Evolutionary conservation across 1,140 invertebrate species (phyloP), one percentile per base, ranked within the genome.

Genomic region (Pseudachorutes palmiensis): DNA sequence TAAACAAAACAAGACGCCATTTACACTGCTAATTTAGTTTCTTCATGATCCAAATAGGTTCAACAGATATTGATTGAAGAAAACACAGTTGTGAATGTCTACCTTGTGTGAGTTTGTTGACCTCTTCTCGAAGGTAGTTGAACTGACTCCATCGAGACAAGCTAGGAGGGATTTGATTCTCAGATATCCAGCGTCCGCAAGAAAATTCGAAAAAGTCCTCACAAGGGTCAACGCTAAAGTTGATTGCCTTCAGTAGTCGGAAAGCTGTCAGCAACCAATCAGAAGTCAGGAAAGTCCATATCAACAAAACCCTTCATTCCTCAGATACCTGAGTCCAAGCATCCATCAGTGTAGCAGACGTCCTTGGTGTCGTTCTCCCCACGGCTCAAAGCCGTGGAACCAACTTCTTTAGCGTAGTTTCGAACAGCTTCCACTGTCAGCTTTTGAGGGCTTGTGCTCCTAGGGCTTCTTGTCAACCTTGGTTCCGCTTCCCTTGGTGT

Each of bases 181-280:
- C 80, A 30, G 83, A 83, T 30, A 86, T 84, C 91, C 91, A 94
- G 70, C 90, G 89, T 19, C 91, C 91, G 76, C 92, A 96, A 0
- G 91, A 87, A 75, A 87, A 96, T 74, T 68, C 29, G 70, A 82
- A 85, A 72, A 85, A 85, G 73, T 85, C 82, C 19, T 81, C 74
- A 72, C 84, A 85, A 0, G 84, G 84, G 71, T 83, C 75, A 1
- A 80, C 78, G 2, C 65, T 71, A 30, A 74, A 65, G 55, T 81
- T 76, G 66, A 81, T 78, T 29, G 79, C 79, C 2, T 75, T 69
- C 1, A 80, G 65, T 1, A 80, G 67, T 22, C 77, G 71, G 14
- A 76, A 67, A 28, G 78, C 78, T 73, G 57, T 2, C 41, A 66
- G 3, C 22, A 55, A 59, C 57, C 14, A 19, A 62, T 48, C 57